Conservation (phyloP, 2,797 vertebrate genomes). For the Sebastes wilsoni region DNA sequence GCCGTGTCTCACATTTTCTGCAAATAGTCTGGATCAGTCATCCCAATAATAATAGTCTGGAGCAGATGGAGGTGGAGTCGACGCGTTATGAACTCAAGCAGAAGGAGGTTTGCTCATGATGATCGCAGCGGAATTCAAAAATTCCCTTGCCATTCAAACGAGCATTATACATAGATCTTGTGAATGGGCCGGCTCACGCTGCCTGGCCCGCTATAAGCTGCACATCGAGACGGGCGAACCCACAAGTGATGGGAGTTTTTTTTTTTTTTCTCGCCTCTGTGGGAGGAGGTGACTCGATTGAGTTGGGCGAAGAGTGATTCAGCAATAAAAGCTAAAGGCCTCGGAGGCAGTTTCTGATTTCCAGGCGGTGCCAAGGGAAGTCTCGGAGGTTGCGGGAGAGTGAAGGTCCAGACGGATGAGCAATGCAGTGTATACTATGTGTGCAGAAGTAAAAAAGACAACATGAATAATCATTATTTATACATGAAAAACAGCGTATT, state of each 20-base stretch:
- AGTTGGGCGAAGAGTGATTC: conserved; percentile 54
- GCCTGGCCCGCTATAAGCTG: neutral
- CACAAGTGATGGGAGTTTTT: conserved; percentile 23
- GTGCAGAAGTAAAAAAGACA: neutral
- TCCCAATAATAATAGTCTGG: neutral
- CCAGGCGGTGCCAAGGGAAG: conserved; percentile 29
- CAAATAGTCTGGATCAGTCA: neutral
- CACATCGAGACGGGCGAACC: neutral
- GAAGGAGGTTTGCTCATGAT: conserved; percentile 4
- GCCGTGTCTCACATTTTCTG: neutral
- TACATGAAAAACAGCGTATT: neutral
- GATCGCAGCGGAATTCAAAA: conserved; percentile 24
- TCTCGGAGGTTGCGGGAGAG: conserved; percentile 3
- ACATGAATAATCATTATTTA: neutral
- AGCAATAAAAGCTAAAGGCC: conserved; percentile 61
- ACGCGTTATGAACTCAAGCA: neutral
- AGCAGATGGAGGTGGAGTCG: neutral
- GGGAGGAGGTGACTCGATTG: conserved; percentile 45
- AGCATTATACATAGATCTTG: conserved; percentile 32
- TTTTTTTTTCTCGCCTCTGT: neutral
- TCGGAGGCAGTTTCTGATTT: conserved; percentile 61
- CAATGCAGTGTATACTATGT: neutral
- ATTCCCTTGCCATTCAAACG: conserved; percentile 20
- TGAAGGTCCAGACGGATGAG: conserved; percentile 27
- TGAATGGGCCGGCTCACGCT: neutral